phyloP scores from a whole-genome alignment of 2,113 vertebrate species.

The Neolamprologus tretocephalus region DNA sequence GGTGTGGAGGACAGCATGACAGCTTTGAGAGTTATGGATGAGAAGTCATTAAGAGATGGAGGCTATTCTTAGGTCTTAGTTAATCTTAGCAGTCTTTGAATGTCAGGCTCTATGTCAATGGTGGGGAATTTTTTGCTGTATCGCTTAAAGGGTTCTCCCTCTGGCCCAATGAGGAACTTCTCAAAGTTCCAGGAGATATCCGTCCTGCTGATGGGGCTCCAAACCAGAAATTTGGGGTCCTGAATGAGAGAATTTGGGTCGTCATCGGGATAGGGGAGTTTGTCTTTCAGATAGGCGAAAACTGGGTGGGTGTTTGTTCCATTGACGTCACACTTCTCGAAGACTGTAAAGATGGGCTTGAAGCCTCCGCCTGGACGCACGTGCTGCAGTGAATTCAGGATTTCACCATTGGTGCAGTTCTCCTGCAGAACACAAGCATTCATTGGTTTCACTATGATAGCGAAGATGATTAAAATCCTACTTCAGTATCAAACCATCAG shows the following conservation, averaged over 20 bases:
- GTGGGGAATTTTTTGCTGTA: conserved; percentile 86
- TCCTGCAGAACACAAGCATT: conserved; percentile 72
- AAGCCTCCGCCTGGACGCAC: conserved; percentile 87
- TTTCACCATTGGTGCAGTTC: conserved; percentile 87
- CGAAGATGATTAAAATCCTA: background rate
- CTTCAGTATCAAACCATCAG: background rate
- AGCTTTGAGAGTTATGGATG: conserved; percentile 10
- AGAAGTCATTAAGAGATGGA: conserved; percentile 1
- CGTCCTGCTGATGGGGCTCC: conserved; percentile 83
- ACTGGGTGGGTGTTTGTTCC: conserved; percentile 84
- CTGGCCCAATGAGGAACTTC: conserved; percentile 93
- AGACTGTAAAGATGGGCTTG: conserved; percentile 83
- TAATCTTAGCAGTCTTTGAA: conserved; percentile 88
- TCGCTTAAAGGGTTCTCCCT: conserved; percentile 93
- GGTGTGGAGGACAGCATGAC: conserved; percentile 33
- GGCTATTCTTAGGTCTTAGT: conserved; percentile 75
- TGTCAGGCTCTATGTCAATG: conserved; percentile 85
- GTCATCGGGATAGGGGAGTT: conserved; percentile 84
- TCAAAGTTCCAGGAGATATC: conserved; percentile 98
- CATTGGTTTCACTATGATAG: background rate
- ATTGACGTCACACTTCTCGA: conserved; percentile 93
- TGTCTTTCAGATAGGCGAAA: conserved; percentile 93
- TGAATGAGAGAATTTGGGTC: conserved; percentile 78
- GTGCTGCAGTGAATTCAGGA: conserved; percentile 83
- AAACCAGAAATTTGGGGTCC: conserved; percentile 83